Base-by-base conservation (phyloP, 2,113 vertebrate genomes). In the Psilopsiagon aymara region DNA sequence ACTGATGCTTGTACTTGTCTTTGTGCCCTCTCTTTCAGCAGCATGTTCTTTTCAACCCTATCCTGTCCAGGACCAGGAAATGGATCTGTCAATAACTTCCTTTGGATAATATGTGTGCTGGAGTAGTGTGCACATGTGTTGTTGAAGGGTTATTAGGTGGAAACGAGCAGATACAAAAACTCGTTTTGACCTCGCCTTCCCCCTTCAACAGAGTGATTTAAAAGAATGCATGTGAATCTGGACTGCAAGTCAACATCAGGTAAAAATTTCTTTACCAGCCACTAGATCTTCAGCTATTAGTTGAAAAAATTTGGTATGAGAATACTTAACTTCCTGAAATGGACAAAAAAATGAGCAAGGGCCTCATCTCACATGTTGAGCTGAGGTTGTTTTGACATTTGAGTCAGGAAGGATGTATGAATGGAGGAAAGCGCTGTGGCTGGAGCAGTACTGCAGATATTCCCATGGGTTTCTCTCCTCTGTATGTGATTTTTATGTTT, bases 1-100 rank as follows among this genome's bases (percentile, higher is more conserved):
- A 68, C 25, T 47, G 67, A 71, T 91, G n/a, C 21, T 46, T 23
- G 24, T 64, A 31, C 46, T 94, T 91, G 94, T 87, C 39, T 68
- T 82, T 0, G 2, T 66, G 55, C 44, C 43, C 60, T 76, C 27
- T 91, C 80, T 77, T 77, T 94, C 63, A 92, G 70, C 47, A 68
- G 31, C 66, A 5, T 18, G 21, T n/a, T 70, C 69, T 79, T 80
- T 90, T 53, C 3, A 5, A 67, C 33, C 33, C 35, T 63, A 0
- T 74, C 43, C 74, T 88, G 43, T 29, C 60, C 35, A 52, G 85
- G 46, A 20, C 46, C 49, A 67, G 66, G 41, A 84, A 84, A 60
- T 4, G 31, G n/a, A 84, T 44, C 44, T 94, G 43, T 51, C 73
- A 86, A 1, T 41, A 80, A 37, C 31, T 63, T 92, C 31, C 63